Evolutionary conservation across 2,888 invertebrate genomes (phyloP), one percentile per base, ranked within the genome.

Genomic region (Slavum lentiscoides): DNA sequence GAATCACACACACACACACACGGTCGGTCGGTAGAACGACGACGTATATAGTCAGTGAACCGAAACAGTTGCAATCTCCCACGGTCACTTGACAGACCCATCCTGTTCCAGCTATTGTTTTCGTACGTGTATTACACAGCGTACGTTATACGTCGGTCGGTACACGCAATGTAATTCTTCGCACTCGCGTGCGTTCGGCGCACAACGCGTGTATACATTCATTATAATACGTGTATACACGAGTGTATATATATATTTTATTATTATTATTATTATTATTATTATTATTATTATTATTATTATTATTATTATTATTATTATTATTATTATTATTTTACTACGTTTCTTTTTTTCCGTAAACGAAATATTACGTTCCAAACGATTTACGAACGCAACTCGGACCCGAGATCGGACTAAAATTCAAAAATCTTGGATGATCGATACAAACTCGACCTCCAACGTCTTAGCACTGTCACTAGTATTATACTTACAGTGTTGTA

Each of bases 41-140:
- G 30, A 30, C 30, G 62, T 62, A 53, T 62, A 80, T 55, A 72
- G 62, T 72, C 80, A 70, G 80, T 80, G 80, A 80, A 80, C 80
- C 80, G 80, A 80, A 80, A 80, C 80, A 64, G 80, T 80, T 80
- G 80, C 80, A 72, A 80, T 80, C 80, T 80, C 80, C 80, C 80
- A 80, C 80, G 80, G 80, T 80, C 80, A 80, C 80, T 80, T 80
- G 80, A 80, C 80, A 80, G 80, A 80, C 80, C 80, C 80, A 80
- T 80, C 80, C 80, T 80, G 80, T 80, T 80, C 55, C 72, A 64
- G 55, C 80, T 80, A 80, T 80, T 80, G 80, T 80, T 77, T 80
- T 80, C 80, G 64, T 80, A 21, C 53, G 17, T 72, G 19, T 55
- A 15, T 58, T 21, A 37, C 15, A 19, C 8, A 39, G 39, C 30